Evolutionary conservation across 2,888 invertebrate genomes (phyloP).

Genomic region (Monochamus alternatus): DNA sequence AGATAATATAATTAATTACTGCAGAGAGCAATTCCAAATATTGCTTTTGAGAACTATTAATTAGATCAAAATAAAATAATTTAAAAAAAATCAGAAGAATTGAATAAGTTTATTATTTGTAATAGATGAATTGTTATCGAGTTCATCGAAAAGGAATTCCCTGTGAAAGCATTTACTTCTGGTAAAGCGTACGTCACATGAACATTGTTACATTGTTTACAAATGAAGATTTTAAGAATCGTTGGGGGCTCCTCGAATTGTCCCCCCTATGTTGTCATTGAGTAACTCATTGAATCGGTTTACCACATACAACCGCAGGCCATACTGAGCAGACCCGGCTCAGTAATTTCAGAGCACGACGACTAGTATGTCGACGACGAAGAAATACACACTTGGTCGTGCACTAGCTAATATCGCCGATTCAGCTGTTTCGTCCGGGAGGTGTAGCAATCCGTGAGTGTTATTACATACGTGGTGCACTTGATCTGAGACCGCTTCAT

Average conservation of each 20-base stretch:
- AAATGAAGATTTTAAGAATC: constrained; percentile 14
- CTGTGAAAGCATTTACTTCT: background rate
- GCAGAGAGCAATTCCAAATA: no score
- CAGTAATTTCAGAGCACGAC: constrained; percentile 34
- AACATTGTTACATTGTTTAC: constrained; percentile 4
- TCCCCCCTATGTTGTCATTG: constrained; percentile 31
- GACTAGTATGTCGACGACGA: constrained; percentile 15
- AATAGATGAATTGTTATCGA: no score
- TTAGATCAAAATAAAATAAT: no score
- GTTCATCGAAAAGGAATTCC: background rate
- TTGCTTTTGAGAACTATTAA: no score
- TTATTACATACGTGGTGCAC: constrained; percentile 1
- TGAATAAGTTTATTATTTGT: background rate
- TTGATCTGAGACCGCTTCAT: constrained; percentile 1
- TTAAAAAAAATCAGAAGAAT: no score
- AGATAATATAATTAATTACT: no score
- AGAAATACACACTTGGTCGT: constrained; percentile 10
- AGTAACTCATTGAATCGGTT: constrained; percentile 30
- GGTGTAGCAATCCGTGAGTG: constrained; percentile 7
- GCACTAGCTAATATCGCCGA: constrained; percentile 12
- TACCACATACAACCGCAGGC: background rate
- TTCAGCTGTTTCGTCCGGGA: constrained; percentile 26
- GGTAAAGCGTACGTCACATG: background rate
- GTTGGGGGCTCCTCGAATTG: constrained; percentile 11
- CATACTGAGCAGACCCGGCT: background rate